Percentiles rank a stretch among this genome's conserved stretches.
Conservation (phyloP, 2,113 vertebrate species). For the Perca flavescens region DNA sequence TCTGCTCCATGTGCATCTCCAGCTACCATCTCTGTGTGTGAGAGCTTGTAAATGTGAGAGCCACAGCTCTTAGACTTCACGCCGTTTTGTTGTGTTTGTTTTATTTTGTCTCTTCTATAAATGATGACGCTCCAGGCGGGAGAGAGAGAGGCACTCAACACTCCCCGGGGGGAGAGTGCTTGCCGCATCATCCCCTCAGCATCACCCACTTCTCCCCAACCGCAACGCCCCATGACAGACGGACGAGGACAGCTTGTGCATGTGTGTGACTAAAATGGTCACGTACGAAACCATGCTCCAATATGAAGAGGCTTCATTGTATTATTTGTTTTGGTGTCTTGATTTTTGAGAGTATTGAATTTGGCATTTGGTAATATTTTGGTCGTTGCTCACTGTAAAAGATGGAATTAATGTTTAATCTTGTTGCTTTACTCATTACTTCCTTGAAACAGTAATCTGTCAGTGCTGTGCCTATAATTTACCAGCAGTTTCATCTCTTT, state of each 20-base stretch:
- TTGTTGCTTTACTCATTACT: conserved; percentile 37
- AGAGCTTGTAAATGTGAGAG: conserved; percentile 44
- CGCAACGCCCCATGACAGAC: conserved; percentile 30
- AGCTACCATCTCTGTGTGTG: conserved; percentile 22
- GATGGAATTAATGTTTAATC: conserved; percentile 2
- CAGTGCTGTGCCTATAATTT: conserved; percentile 39
- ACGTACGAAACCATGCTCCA: neutral
- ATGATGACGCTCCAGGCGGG: conserved; percentile 74
- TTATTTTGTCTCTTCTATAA: conserved; percentile 81
- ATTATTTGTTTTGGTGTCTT: neutral
- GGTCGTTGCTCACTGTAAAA: conserved; percentile 13
- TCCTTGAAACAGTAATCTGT: conserved; percentile 38
- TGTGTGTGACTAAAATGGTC: conserved; percentile 40
- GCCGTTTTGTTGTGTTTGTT: conserved; percentile 79
- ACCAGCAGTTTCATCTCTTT: conserved; percentile 25
- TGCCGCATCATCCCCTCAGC: conserved; percentile 58
- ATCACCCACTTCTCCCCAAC: conserved; percentile 29
- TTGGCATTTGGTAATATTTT: conserved; percentile 10
- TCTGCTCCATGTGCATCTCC: conserved; percentile 40
- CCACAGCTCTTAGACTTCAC: conserved; percentile 50
- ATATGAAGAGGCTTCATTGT: neutral
- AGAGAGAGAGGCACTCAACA: conserved; percentile 71
- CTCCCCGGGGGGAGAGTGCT: conserved; percentile 58
- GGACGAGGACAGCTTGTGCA: conserved; percentile 48
- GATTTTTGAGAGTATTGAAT: conserved; percentile 1